Evolutionary conservation across 2,888 invertebrate species (phyloP), one percentile per base, ranked within the genome.

Genomic region (Apamea crenata): DNA sequence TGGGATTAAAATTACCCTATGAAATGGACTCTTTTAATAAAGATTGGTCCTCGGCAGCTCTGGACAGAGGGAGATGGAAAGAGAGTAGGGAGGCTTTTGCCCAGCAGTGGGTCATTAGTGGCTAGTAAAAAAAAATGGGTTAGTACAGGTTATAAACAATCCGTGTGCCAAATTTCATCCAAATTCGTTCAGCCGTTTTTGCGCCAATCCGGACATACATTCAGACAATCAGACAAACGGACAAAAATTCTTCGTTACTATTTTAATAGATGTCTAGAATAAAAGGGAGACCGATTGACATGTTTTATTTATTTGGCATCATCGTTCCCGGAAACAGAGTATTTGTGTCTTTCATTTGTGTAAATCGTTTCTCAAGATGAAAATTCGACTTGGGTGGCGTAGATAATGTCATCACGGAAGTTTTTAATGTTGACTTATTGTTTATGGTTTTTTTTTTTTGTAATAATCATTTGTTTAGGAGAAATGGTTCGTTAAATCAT

Each of bases 251-350:
- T 69, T 6, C 47, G 21, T 32, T 69, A 29, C 14, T 8, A 50
- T 69, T 69, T 47, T 21, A 67, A 47, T 47, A 21, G 3, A 47
- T 47, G 14, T 47, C 29, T 4, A 32, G 21, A 36, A 21, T 36
- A 21, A 5, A 53, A 47, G 50, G 74, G 56, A 84, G 84, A 72
- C 40, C 71, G 74, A 85, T 80, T 83, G 78, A 78, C 69, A 88
- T 89, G 85, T 89, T 89, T 89, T 87, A 86, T 88, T 87, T 88
- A 88, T 83, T 81, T 77, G 71, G 66, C 80, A 81, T 75, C 68
- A 78, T 75, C 44, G 78, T 77, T 79, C 81, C 71, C 79, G 72
- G 85, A 82, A 70, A 85, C 70, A 77, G 66, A 61, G 56, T 44
- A 63, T 75, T 73, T 73, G 25, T 73, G 77, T 69, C 56, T 69